Conservation (phyloP, 2,113 vertebrate species). For the Poecile atricapillus region DNA sequence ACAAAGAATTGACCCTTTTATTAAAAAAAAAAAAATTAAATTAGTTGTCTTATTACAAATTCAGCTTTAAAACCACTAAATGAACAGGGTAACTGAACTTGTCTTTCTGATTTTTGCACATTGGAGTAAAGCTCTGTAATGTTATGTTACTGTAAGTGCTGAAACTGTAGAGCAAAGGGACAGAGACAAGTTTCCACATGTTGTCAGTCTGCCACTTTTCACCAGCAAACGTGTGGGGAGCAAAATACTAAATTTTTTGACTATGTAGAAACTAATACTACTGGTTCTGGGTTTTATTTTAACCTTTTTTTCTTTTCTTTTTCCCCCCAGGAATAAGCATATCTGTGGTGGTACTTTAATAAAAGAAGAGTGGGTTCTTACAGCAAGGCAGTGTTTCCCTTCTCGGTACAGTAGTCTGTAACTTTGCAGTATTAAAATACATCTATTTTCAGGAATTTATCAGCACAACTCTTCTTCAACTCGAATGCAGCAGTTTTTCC, state of each 20-base stretch:
- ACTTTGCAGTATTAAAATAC: not conserved
- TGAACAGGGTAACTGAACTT: not conserved
- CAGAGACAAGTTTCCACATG: not conserved
- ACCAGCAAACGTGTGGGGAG: not conserved
- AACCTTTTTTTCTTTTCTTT: not conserved
- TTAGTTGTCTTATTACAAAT: not conserved
- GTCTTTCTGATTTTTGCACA: not conserved
- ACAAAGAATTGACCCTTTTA: not conserved
- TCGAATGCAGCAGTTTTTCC: not conserved
- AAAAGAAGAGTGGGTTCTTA: constrained; percentile 94
- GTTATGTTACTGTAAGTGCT: not conserved
- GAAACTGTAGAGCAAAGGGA: not conserved
- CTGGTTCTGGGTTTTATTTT: not conserved
- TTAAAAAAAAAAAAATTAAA: not conserved
- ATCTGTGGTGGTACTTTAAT: constrained; percentile 96
- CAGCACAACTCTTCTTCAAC: not conserved
- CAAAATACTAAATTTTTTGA: not conserved
- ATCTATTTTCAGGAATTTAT: not conserved
- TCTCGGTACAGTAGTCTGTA: constrained; percentile 82
- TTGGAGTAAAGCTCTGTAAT: not conserved
- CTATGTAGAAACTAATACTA: not conserved
- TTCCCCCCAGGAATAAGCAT: constrained; percentile 79
- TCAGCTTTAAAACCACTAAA: not conserved
- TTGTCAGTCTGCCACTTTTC: not conserved
- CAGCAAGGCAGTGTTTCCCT: constrained; percentile 93